Evolutionary conservation across 2,113 vertebrate species (phyloP).

Genomic region (Vombatus ursinus): DNA sequence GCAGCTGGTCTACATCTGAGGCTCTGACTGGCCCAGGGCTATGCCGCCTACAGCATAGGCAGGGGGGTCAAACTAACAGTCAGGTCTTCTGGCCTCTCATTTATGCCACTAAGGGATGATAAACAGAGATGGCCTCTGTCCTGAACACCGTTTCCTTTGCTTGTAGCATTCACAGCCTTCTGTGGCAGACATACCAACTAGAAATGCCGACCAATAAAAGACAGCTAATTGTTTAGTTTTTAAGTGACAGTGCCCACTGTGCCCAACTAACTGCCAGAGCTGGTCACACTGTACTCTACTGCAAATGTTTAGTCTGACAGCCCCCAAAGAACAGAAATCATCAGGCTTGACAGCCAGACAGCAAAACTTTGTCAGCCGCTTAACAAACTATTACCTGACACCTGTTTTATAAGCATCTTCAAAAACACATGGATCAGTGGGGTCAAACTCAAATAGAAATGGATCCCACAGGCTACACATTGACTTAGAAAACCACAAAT

Average conservation of each 20-base stretch:
- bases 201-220: neutral
- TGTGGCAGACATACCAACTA: neutral
- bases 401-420: conserved; percentile 3
- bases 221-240: no score
- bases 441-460: neutral
- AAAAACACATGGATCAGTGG: conserved; percentile 12
- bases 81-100: neutral
- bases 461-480: neutral
- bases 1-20: no score
- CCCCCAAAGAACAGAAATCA: conserved; percentile 5
- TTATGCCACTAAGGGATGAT: neutral
- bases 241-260: neutral
- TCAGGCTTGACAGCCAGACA: conserved; percentile 7
- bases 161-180: neutral
- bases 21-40: neutral
- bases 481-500: neutral
- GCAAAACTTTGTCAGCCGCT: neutral
- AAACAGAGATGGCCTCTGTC: neutral
- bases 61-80: neutral
- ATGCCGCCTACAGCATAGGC: neutral
- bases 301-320: neutral
- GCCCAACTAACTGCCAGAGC: neutral
- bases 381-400: neutral
- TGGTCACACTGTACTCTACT: conserved; percentile 26
- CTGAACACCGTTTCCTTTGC: neutral